Evolutionary conservation across 2,797 vertebrate genomes (phyloP).

Genomic region (Gadopsis bispinosus): DNA sequence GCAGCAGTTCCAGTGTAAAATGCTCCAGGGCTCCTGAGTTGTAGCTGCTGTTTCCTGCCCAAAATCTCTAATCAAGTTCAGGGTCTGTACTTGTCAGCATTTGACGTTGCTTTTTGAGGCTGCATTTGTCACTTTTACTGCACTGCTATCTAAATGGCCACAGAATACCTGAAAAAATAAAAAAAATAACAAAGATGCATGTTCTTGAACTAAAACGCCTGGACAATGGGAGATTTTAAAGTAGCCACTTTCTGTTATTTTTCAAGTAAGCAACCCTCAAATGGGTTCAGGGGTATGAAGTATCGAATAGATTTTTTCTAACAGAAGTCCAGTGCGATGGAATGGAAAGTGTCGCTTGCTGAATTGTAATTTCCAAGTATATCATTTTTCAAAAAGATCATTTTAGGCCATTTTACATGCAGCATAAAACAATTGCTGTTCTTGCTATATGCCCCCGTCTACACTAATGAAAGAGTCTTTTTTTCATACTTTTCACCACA

Average conservation of each 20-base stretch:
- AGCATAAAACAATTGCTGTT: constrained; percentile 13
- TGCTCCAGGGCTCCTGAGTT: constrained; percentile 2
- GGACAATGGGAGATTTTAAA: not conserved
- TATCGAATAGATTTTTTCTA: no score
- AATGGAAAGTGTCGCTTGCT: constrained; percentile 7
- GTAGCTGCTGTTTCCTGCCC: not conserved
- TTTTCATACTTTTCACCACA: not conserved
- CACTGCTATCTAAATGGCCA: constrained; percentile 13
- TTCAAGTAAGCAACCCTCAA: constrained; percentile 13
- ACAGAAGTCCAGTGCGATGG: constrained; percentile 20
- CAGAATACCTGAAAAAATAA: constrained; percentile 6
- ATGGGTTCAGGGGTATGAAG: constrained; percentile 23
- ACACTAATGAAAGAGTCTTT: constrained; percentile 8
- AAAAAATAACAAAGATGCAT: constrained; percentile 1
- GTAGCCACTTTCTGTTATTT: constrained; percentile 5
- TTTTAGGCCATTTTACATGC: constrained; percentile 12
- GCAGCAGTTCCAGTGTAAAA: not conserved
- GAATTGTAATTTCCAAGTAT: constrained; percentile 17
- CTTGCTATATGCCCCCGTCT: constrained; percentile 7
- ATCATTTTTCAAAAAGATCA: constrained; percentile 34
- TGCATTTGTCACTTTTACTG: constrained; percentile 1
- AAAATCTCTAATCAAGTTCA: not conserved
- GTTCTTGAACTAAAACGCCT: not conserved
- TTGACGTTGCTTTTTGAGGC: constrained; percentile 12
- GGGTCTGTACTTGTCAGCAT: not conserved